Base-by-base conservation (phyloP, 2,113 vertebrate genomes). In the Chrysochloris asiatica region DNA sequence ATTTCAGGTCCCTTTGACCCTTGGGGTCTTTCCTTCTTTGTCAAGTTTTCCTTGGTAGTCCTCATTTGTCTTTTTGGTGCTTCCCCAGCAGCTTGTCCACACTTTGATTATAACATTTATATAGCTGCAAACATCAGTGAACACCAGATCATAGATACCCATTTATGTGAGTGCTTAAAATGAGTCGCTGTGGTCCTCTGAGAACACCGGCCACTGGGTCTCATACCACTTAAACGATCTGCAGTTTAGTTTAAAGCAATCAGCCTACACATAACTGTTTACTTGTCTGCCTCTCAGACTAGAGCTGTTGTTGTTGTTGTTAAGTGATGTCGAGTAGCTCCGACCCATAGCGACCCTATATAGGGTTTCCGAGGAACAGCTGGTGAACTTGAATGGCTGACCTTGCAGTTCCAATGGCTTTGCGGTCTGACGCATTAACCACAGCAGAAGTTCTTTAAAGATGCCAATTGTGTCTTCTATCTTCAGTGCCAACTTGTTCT, bases 81-180 rank as follows among this genome's bases (percentile, higher is more conserved):
- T 71, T 93, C 28, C 22, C 26, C 21, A 76, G 86, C n/a, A 36
- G n/a, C 45, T n/a, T 45, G 71, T 48, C 76, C 52, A 47, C 47
- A 79, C 41, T 93, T 93, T 81, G 28, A 54, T 54, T 63, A 30
- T 1, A 78, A 36, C 88, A 79, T 65, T 92, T 76, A 76, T 33
- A 76, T 38, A 52, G 59, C 30, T 72, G 28, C 19, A 89, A 93
- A 91, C 56, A 91, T 86, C 33, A 33, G 81, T 92, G 78, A 92
- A 83, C 47, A 28, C 36, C 65, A 41, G 22, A 83, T 50, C 0
- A 16, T 52, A 80, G 80, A 84, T 48, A 83, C 30, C 41, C 24
- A 54, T 65, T 80, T 72, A 80, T 65, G 33, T 79, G 86, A 89
- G 59, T 22, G 36, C 77, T 63, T 84, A 80, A 90, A 82, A 63